Base-by-base conservation (phyloP, 2,888 invertebrate species). In the Drepana falcataria region DNA sequence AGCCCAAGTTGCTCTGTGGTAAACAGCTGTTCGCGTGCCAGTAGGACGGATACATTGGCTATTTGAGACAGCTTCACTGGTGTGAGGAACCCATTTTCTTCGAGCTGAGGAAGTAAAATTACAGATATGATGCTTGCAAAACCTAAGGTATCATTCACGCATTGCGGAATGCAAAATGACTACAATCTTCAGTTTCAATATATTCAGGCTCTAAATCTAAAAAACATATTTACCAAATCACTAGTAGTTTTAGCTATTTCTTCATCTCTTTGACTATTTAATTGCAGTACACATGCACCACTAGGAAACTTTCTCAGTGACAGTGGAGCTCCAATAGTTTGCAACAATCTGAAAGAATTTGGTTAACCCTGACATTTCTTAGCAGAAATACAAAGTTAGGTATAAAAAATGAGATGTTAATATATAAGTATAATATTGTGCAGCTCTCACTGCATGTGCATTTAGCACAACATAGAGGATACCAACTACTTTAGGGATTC, bases 271-370 rank as follows among this genome's bases (percentile, higher is more conserved):
- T 96, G 94, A 48, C 94, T 94, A 64, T 94, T 93, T 48, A 97
- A 86, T 81, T 99, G 98, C 21, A 99, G 84, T 3, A 99, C 98
- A 91, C 96, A 96, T 1, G 99, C 98, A n/a, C 99, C 99, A 69
- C 97, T 98, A 51, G 96, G 97, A 86, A 99, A 99, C 65, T 94
- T 93, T 58, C 95, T 93, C 47, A 99, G 85, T 55, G 95, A 95
- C 75, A 96, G 92, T 2, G 96, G 95, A 53, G 96, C 93, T 65
- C 83, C 92, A 58, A 95, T 84, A 4, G 91, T 87, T 60, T 93
- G 93, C 73, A 96, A 86, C 61, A 93, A 77, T 65, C 92, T 92
- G 64, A 35, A 81, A 83, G 55, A 9, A 51, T 34, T 37, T 37
- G 37, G 37, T 21, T 21, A 21, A 21, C 0, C 21, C 21, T 21